Evolutionary conservation across 1,140 invertebrate genomes (phyloP), one percentile per base, ranked within the genome.

Genomic region (Drosophila repleta): DNA sequence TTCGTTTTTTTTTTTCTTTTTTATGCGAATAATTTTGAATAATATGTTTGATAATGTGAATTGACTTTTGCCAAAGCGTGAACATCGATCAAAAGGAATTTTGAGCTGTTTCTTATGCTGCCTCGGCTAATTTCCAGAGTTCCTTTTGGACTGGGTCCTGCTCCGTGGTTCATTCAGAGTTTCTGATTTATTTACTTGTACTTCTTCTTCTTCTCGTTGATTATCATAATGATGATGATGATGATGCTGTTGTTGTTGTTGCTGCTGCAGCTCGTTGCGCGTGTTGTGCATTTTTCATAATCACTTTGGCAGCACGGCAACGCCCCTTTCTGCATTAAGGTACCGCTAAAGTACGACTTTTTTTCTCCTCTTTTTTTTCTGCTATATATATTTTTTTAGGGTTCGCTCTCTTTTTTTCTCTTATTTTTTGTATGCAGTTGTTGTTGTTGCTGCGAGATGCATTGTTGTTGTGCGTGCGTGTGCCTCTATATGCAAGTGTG

Each of bases 281-380:
- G 69, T 66, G 62, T 66, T 72, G 69, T 72, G 69, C 69, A 72
- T 72, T 72, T 72, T 72, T 72, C 69, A 72, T 72, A 72, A 66
- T 72, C 69, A 72, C 69, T 72, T 66, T 65, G 69, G 69, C 55
- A 53, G 63, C 4, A 35, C 35, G 55, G 53, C 52, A 55, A 67
- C 69, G 63, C 63, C 69, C 63, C 69, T 46, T 72, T 67, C 60
- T 67, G 69, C 63, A 67, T 72, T 61, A 67, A 67, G 41, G 63
- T 55, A 67, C 53, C 55, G 69, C 69, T 53, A 60, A 67, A 60
- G 39, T 66, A 52, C 24, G 32, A 18, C 24, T 20, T 49, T 21
- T 13, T 15, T 49, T 26, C 10, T 52, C 17, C 13, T 29, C 13
- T 56, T 61, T 35, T 62, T 39, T 37, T 17, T 37, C 56, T 46